phyloP scores from a whole-genome alignment of 2,113 vertebrate species.

The Plecturocebus donacophilus region DNA sequence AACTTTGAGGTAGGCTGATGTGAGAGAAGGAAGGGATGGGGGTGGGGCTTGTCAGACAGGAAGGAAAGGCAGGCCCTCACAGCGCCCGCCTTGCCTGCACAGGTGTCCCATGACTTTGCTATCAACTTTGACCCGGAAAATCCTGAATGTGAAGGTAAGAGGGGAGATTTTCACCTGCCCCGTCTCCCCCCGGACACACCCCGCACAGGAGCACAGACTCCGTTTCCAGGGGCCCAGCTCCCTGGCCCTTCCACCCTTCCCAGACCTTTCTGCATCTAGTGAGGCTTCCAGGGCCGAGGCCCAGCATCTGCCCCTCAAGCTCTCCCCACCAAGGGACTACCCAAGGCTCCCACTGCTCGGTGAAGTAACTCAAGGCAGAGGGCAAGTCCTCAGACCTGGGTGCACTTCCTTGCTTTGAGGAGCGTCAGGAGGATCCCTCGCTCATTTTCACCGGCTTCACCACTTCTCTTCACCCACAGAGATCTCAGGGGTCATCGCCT shows the following conservation, averaged over 20 bases:
- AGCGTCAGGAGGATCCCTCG: not conserved
- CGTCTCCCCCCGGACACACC: rapidly evolving
- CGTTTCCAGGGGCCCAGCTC: not conserved
- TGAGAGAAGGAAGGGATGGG: not conserved
- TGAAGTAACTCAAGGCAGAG: not conserved
- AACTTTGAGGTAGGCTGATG: constrained; percentile 79
- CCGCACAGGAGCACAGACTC: not conserved
- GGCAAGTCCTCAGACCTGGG: not conserved
- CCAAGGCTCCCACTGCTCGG: not conserved
- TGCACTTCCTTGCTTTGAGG: not conserved
- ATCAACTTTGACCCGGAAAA: constrained; percentile 83
- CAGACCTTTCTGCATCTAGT: not conserved
- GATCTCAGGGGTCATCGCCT: constrained; percentile 79
- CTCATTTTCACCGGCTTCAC: not conserved
- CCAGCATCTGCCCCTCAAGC: not conserved
- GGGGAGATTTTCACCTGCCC: not conserved
- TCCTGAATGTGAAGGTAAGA: constrained; percentile 82
- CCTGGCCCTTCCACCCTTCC: not conserved
- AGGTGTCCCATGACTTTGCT: constrained; percentile 84
- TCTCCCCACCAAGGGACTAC: not conserved
- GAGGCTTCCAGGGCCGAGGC: not conserved
- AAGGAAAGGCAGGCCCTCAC: not conserved
- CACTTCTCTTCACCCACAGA: constrained; percentile 57
- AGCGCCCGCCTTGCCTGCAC: not conserved
- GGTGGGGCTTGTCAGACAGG: not conserved